phyloP scores from a whole-genome alignment of 23 tunicate species.

The Styela clava region DNA sequence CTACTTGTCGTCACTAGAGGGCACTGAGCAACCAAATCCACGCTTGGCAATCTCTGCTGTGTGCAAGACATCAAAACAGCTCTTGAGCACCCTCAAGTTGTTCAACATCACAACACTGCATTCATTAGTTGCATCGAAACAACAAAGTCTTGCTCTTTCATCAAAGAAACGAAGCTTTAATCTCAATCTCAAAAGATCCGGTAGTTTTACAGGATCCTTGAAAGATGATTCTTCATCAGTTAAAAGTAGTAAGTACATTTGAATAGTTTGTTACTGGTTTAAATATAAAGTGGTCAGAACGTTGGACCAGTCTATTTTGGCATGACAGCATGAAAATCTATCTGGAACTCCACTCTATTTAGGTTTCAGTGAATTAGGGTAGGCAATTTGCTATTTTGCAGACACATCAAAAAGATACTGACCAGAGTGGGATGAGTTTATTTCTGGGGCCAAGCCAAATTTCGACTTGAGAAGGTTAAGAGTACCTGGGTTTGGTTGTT shows the following conservation, averaged over 20 bases:
- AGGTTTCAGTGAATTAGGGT: too few relatives aligned
- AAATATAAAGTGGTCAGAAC: too few relatives aligned
- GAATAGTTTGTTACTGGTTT: too few relatives aligned
- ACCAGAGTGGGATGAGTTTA: too few relatives aligned
- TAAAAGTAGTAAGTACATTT: neutral
- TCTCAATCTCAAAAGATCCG: neutral
- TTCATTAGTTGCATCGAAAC: conserved; percentile 6
- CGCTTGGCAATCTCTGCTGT: conserved; percentile 1
- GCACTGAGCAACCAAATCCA: conserved; percentile 19
- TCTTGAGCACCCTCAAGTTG: conserved; percentile 19
- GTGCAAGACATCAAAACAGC: conserved; percentile 25
- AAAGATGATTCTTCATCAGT: neutral
- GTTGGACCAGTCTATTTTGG: too few relatives aligned
- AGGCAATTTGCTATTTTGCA: too few relatives aligned
- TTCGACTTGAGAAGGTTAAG: too few relatives aligned
- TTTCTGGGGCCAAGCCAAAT: too few relatives aligned
- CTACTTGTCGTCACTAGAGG: conserved; percentile 15
- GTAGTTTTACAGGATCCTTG: conserved; percentile 1
- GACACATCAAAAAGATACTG: too few relatives aligned
- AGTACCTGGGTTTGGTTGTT: too few relatives aligned
- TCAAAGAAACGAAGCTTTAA: neutral
- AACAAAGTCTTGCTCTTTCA: neutral
- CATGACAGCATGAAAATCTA: too few relatives aligned
- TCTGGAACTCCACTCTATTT: too few relatives aligned
- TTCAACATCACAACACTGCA: conserved; percentile 18